Evolutionary conservation across 2,888 invertebrate species (phyloP).

Genomic region (Nymphalis c-album): DNA sequence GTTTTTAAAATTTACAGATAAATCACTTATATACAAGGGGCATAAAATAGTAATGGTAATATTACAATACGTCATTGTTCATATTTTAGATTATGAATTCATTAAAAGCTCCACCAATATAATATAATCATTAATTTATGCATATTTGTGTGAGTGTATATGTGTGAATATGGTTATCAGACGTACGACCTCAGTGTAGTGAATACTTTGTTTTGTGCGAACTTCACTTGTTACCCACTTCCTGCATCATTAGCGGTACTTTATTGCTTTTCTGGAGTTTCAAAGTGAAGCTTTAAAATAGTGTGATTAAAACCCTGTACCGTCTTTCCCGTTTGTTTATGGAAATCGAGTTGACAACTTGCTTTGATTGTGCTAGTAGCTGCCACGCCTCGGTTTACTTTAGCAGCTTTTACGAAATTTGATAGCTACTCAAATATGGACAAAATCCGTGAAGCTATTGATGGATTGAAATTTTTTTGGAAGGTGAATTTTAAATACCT

Average conservation of each 20-base stretch:
- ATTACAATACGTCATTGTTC: too few relatives aligned
- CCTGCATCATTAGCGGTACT: constrained; percentile 43
- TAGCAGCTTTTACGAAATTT: constrained; percentile 62
- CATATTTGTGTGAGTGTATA: not conserved
- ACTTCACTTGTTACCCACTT: constrained; percentile 18
- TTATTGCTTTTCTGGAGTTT: constrained; percentile 48
- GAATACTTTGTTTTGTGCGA: not conserved
- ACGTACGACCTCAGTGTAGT: not conserved
- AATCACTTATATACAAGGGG: too few relatives aligned
- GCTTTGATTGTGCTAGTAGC: constrained; percentile 67
- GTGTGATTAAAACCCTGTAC: constrained; percentile 72
- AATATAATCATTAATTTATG: too few relatives aligned
- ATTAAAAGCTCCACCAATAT: too few relatives aligned
- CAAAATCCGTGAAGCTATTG: constrained; percentile 16
- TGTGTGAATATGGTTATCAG: not conserved
- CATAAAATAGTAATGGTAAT: too few relatives aligned
- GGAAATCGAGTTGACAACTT: constrained; percentile 77
- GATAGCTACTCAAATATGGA: constrained; percentile 44
- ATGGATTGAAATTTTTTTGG: constrained; percentile 13
- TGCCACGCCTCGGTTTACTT: constrained; percentile 69
- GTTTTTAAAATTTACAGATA: too few relatives aligned
- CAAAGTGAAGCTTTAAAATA: constrained; percentile 59
- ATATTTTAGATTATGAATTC: too few relatives aligned
- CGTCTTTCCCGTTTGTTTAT: constrained; percentile 77
- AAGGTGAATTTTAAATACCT: constrained; percentile 1